Base-by-base conservation (phyloP, 1,140 invertebrate genomes). In the Apocrypta bakeri region DNA sequence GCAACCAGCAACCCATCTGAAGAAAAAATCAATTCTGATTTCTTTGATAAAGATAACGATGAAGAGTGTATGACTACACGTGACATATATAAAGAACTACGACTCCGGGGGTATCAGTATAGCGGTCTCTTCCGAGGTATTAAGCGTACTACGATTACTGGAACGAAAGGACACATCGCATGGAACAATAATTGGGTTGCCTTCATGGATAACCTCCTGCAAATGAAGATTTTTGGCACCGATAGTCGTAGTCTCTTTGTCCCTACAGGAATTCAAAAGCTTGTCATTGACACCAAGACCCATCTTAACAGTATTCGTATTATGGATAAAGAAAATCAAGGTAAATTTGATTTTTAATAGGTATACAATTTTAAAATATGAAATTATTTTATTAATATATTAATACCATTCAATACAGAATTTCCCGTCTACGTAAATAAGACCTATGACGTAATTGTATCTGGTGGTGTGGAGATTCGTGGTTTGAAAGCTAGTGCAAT, bases 81-180 rank as follows among this genome's bases (percentile, higher is more conserved):
- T 75, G 98, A 99, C 88, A 94, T 99, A 75, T 99, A 99, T 90
- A 98, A 98, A 88, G 98, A 99, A 90, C 90, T 99, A 0, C 93
- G 95, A 86, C 93, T 99, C 0, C 93, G 98, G 86, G 98, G 98
- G 0, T 99, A 99, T 88, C 95, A 99, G 83, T 99, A 99, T 91
- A 94, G 93, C 29, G 95, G 96, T 33, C 88, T 94, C 0, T 98
- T 98, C 92, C 93, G 94, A 84, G 95, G 94, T 17, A 88, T 96
- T 12, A 89, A 93, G 17, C 91, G 92, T 87, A 89, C 87, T 88
- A 94, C 90, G 2, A 90, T 90, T 2, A 91, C 92, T 81, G 93
- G 91, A 31, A 85, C 82, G 0, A 88, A 86, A 21, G 95, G 94
- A 27, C 89, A 88, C 27, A 90, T 95, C 0, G 84, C 86, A 40